phyloP scores from a whole-genome alignment of 2,113 vertebrate species.

The Pelvicachromis taeniatus region DNA sequence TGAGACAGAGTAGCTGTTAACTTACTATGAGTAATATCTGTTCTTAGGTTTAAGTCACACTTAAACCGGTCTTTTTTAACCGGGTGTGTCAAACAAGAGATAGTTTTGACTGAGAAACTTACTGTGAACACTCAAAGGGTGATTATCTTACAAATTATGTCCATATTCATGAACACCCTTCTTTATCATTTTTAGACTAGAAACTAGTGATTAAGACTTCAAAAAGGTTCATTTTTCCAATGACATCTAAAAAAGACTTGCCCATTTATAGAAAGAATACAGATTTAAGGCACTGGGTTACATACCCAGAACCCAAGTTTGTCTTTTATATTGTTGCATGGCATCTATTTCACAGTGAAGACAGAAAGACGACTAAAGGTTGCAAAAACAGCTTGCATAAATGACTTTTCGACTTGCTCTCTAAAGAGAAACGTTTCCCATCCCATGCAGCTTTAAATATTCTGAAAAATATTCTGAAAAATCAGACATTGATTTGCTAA shows the following conservation, averaged over 20 bases:
- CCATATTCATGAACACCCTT: neutral
- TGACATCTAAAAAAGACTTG: neutral
- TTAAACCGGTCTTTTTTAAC: neutral
- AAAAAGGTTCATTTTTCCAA: accelerated
- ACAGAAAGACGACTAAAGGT: neutral
- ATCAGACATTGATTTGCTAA: neutral
- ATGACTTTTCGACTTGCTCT: neutral
- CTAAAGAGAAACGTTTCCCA: neutral
- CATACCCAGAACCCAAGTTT: neutral
- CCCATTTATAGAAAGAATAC: neutral
- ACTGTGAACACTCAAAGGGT: neutral
- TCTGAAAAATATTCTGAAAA: accelerated
- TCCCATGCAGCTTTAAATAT: neutral
- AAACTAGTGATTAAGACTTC: neutral
- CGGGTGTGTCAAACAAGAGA: accelerated
- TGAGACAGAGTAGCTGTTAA: neutral
- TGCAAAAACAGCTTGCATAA: neutral
- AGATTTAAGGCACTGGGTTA: neutral
- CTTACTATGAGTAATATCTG: neutral
- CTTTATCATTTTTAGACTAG: neutral
- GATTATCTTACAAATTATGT: neutral
- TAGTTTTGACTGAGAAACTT: neutral
- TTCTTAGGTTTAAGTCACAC: neutral
- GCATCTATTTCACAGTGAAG: neutral
- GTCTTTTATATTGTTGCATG: neutral